Evolutionary conservation across 2,113 vertebrate genomes (phyloP).

Genomic region (Aegypius monachus): DNA sequence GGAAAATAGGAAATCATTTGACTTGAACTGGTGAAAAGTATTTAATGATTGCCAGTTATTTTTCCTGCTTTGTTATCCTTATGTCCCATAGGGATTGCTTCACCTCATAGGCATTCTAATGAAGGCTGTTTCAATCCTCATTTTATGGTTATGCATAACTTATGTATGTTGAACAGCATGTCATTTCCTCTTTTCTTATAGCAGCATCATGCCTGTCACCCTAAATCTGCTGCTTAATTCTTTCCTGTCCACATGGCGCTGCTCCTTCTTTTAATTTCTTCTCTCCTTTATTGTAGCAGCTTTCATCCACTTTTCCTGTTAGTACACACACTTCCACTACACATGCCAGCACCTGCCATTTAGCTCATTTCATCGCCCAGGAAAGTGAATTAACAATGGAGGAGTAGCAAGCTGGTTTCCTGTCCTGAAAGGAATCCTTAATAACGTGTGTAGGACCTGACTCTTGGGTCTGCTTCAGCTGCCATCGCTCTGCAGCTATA

Average conservation of each 20-base stretch:
- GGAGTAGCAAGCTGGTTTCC: not conserved
- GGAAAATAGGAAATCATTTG: not conserved
- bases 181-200: not conserved
- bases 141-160: not conserved
- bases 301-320: not conserved
- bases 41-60: not conserved
- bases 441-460: not conserved
- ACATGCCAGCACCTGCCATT: not conserved
- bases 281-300: not conserved
- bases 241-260: not conserved
- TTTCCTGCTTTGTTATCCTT: not conserved
- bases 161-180: not conserved
- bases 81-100: not conserved
- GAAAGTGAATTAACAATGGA: constrained; percentile 26
- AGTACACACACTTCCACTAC: not conserved
- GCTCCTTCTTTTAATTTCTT: not conserved
- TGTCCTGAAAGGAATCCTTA: not conserved
- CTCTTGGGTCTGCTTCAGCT: not conserved
- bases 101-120: not conserved
- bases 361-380: not conserved
- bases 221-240: not conserved
- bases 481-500: not conserved
- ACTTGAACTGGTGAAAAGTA: not conserved
- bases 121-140: not conserved
- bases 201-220: not conserved